Percentiles rank a stretch among this genome's conserved stretches.
Conservation (phyloP, 2,888 invertebrate genomes). For the Aleiodes alternator region DNA sequence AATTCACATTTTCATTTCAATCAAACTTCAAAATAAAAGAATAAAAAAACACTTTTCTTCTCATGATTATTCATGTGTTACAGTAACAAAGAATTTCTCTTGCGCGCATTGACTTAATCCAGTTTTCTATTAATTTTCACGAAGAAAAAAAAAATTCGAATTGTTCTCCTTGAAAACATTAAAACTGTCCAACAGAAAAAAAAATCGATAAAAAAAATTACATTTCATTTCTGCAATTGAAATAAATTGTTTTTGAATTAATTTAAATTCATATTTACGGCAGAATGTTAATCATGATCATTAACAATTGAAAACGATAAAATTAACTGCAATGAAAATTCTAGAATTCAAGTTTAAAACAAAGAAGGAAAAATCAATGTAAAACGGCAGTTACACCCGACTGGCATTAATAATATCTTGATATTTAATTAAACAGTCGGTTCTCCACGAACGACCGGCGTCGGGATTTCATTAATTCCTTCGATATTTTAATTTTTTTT, state of each 20-base stretch:
- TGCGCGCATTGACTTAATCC: too few relatives aligned
- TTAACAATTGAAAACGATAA: neutral
- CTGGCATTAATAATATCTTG: conserved; percentile 29
- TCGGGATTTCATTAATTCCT: conserved; percentile 11
- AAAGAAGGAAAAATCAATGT: conserved; percentile 38
- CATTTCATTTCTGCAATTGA: neutral
- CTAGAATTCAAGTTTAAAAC: neutral
- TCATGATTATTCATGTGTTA: neutral
- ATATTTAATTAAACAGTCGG: conserved; percentile 47
- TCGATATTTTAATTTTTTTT: conserved; percentile 22
- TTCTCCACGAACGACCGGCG: conserved; percentile 45
- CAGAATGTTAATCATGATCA: conserved; percentile 7
- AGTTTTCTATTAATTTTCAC: too few relatives aligned
- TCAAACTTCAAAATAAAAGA: neutral
- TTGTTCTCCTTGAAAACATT: neutral
- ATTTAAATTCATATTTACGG: conserved; percentile 16
- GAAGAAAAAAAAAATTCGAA: too few relatives aligned
- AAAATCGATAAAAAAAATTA: neutral
- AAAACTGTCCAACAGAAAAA: neutral
- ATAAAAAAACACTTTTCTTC: neutral
- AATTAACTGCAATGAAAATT: neutral
- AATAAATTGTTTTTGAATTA: neutral
- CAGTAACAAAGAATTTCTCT: neutral
- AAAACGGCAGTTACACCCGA: conserved; percentile 54
- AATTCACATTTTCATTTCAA: neutral